These are phyloP conservation scores for Germaria angustata DNA, from an alignment of 2,888 invertebrate genomes.

Conservation along the genomic window DNA sequence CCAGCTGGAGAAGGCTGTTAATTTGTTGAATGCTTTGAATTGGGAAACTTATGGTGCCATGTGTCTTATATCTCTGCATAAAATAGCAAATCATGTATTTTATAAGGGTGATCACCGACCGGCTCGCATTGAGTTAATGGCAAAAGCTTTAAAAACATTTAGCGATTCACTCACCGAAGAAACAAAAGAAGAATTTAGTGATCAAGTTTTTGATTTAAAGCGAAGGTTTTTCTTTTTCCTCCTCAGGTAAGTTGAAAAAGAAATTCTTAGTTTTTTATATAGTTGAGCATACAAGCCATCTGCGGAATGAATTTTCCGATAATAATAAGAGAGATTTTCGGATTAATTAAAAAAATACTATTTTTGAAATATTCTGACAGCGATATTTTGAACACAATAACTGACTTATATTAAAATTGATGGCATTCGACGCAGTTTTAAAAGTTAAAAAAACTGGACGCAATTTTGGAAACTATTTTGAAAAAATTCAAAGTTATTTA, in stretches of 20 bases:
- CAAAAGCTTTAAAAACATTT: slow-evolving; percentile 90
- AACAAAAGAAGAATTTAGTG: slow-evolving; percentile 87
- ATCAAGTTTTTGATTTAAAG: slow-evolving; percentile 89
- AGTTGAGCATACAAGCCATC: too few relatives aligned
- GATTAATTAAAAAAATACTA: too few relatives aligned
- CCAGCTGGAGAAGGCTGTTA: slow-evolving; percentile 86
- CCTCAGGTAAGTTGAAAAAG: slow-evolving; percentile 82
- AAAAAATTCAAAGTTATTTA: too few relatives aligned
- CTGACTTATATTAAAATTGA: too few relatives aligned
- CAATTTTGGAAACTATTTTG: too few relatives aligned
- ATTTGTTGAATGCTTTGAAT: slow-evolving; percentile 84
- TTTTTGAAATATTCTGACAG: too few relatives aligned
- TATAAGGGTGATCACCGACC: slow-evolving; percentile 76
- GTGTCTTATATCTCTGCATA: slow-evolving; percentile 88
- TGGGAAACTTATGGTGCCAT: slow-evolving; percentile 89
- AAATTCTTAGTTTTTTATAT: too few relatives aligned
- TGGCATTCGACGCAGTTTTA: too few relatives aligned
- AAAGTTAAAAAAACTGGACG: too few relatives aligned
- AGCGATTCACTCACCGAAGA: slow-evolving; percentile 85
- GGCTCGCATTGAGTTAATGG: slow-evolving; percentile 82
- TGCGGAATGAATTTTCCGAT: too few relatives aligned
- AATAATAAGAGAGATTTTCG: too few relatives aligned
- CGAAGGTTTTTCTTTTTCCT: slow-evolving; percentile 93
- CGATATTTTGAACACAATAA: too few relatives aligned
- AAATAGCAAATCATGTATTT: slow-evolving; percentile 84